These are phyloP conservation scores for Hypomesus transpacificus DNA, from an alignment of 2,113 vertebrate genomes.

Conservation along the genomic window DNA sequence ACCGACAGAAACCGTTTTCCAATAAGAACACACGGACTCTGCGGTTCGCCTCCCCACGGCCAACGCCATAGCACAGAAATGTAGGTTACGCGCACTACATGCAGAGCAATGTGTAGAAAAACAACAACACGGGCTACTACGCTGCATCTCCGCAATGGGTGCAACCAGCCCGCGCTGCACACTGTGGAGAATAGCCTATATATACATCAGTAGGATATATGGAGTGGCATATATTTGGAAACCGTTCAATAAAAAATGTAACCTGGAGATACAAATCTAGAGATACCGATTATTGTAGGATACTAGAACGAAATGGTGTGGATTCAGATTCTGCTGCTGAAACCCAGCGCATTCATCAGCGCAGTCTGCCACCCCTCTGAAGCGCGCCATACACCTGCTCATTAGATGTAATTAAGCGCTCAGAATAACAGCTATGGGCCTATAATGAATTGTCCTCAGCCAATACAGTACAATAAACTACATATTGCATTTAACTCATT, in stretches of 20 bases:
- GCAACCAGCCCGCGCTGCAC: conserved; percentile 70
- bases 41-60: conserved; percentile 56
- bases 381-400: conserved; percentile 44
- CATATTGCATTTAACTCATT: neutral
- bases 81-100: conserved; percentile 71
- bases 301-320: too few relatives aligned
- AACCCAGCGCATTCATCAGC: conserved; percentile 56
- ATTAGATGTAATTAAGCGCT: neutral
- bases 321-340: conserved; percentile 41
- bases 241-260: too few relatives aligned
- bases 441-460: neutral
- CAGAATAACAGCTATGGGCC: neutral
- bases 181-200: neutral
- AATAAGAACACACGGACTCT: conserved; percentile 51
- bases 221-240: too few relatives aligned
- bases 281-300: too few relatives aligned
- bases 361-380: neutral
- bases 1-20: conserved; percentile 51
- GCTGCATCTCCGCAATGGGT: conserved; percentile 66
- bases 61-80: conserved; percentile 57
- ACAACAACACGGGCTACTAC: conserved; percentile 71
- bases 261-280: too few relatives aligned
- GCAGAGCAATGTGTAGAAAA: conserved; percentile 68
- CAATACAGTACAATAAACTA: neutral
- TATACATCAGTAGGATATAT: too few relatives aligned